These are phyloP conservation scores for Diplodus sargus DNA, from an alignment of 2,797 vertebrate species.

Conservation along the genomic window DNA sequence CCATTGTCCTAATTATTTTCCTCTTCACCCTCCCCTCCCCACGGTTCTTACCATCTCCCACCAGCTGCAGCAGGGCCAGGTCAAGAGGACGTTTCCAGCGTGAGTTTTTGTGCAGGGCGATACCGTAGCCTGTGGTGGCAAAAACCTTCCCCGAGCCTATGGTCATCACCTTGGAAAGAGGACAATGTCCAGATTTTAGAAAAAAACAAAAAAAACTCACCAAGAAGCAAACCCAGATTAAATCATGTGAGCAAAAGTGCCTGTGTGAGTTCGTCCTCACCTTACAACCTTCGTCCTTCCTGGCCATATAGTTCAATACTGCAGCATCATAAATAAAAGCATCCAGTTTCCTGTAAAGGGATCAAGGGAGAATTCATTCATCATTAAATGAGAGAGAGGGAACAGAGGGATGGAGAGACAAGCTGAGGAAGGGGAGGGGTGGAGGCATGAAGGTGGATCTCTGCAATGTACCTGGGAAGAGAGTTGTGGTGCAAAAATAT, in stretches of 20 bases:
- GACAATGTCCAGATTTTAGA: constrained; percentile 42
- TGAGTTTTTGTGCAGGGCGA: constrained; percentile 95
- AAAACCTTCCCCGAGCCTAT: constrained; percentile 96
- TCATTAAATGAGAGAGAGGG: constrained; percentile 70
- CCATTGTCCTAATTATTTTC: constrained; percentile 60
- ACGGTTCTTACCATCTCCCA: constrained; percentile 90
- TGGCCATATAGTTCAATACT: constrained; percentile 96
- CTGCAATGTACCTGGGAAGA: constrained; percentile 50
- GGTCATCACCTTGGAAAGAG: constrained; percentile 88
- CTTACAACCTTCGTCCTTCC: constrained; percentile 96
- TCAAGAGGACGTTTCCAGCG: constrained; percentile 95
- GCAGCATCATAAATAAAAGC: constrained; percentile 96
- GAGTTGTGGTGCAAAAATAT: constrained; percentile 56
- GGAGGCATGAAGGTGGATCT: constrained; percentile 52
- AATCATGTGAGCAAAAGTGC: constrained; percentile 21
- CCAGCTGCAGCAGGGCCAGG: constrained; percentile 93
- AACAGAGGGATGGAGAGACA: constrained; percentile 43
- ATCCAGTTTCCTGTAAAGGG: constrained; percentile 90
- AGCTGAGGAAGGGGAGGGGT: constrained; percentile 41
- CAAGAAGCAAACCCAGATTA: background rate
- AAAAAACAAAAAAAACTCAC: constrained; percentile 3
- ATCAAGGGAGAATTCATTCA: constrained; percentile 73
- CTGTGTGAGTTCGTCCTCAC: constrained; percentile 80
- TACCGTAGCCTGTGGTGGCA: constrained; percentile 95
- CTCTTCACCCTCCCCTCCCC: constrained; percentile 29